These are phyloP conservation scores for Ennomos erosarius DNA, from an alignment of 2,888 invertebrate species.

Conservation along the genomic window DNA sequence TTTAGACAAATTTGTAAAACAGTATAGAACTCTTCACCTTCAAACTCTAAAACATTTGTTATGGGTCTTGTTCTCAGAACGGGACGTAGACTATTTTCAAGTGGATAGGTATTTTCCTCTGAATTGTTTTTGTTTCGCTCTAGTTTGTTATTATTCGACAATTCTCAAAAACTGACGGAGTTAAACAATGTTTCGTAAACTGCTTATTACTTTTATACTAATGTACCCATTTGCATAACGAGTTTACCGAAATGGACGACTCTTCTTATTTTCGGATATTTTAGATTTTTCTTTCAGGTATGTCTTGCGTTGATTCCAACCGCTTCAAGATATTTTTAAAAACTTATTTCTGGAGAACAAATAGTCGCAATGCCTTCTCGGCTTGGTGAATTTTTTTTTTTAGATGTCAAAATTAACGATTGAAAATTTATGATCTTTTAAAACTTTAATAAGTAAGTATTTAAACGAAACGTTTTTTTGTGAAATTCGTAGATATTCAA, in stretches of 20 bases:
- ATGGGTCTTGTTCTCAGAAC: slow-evolving; percentile 18
- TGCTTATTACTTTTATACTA: slow-evolving; percentile 14
- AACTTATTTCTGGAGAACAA: not conserved
- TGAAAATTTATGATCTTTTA: too few species aligned
- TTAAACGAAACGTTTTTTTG: too few species aligned
- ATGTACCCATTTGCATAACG: slow-evolving; percentile 26
- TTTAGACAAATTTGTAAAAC: slow-evolving; percentile 6
- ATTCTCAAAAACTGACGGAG: slow-evolving; percentile 21
- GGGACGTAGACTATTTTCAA: slow-evolving; percentile 18
- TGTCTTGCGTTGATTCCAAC: not conserved
- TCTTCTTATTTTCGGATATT: slow-evolving; percentile 5
- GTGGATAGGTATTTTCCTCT: slow-evolving; percentile 21
- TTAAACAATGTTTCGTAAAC: slow-evolving; percentile 25
- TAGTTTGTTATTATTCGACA: slow-evolving; percentile 25
- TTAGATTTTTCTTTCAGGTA: not conserved
- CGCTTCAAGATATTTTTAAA: not conserved
- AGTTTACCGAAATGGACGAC: slow-evolving; percentile 12
- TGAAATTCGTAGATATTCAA: too few species aligned
- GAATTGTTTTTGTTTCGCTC: slow-evolving; percentile 20
- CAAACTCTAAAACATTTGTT: slow-evolving; percentile 18
- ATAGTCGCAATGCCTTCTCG: too few species aligned
- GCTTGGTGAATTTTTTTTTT: too few species aligned
- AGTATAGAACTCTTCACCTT: slow-evolving; percentile 11
- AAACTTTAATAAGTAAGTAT: too few species aligned
- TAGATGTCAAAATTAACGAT: too few species aligned